Percentiles rank a stretch among this genome's conserved stretches.
These are phyloP conservation scores for Tetragnatha montana DNA, from an alignment of 2,888 invertebrate genomes.

Conservation along the genomic window DNA sequence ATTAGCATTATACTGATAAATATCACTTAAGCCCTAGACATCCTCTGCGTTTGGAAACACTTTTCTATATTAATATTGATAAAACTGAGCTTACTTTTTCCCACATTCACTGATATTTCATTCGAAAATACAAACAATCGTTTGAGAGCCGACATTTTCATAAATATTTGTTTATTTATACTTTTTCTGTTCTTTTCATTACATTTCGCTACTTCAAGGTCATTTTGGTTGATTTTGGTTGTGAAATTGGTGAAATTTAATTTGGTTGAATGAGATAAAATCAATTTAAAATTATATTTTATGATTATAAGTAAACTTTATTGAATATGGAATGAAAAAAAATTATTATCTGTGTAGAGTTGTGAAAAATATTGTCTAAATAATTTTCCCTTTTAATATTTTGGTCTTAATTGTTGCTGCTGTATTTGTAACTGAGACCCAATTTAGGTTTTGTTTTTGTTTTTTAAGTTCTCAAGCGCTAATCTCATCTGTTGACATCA, in stretches of 20 bases:
- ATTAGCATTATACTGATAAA: too few relatives aligned
- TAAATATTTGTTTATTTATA: background rate
- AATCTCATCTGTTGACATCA: background rate
- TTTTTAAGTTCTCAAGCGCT: background rate
- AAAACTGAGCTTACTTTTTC: background rate
- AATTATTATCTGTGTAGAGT: too few relatives aligned
- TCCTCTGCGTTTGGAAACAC: too few relatives aligned
- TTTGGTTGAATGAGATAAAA: too few relatives aligned
- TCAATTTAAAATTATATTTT: too few relatives aligned
- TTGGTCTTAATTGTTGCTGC: background rate
- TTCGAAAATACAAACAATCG: background rate
- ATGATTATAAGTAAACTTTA: too few relatives aligned
- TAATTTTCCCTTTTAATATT: background rate
- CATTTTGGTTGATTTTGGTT: too few relatives aligned
- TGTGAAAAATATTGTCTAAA: too few relatives aligned
- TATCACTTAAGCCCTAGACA: too few relatives aligned
- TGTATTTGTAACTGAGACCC: background rate
- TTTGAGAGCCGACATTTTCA: constrained; percentile 6
- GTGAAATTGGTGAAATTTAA: too few relatives aligned
- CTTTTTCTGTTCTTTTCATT: background rate
- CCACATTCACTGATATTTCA: background rate
- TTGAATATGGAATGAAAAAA: too few relatives aligned
- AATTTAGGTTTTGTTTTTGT: background rate
- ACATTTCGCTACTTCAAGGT: background rate
- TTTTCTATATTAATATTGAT: too few relatives aligned